Base-by-base conservation (phyloP, 2,797 vertebrate species). In the Paedocypris micromegethes region DNA sequence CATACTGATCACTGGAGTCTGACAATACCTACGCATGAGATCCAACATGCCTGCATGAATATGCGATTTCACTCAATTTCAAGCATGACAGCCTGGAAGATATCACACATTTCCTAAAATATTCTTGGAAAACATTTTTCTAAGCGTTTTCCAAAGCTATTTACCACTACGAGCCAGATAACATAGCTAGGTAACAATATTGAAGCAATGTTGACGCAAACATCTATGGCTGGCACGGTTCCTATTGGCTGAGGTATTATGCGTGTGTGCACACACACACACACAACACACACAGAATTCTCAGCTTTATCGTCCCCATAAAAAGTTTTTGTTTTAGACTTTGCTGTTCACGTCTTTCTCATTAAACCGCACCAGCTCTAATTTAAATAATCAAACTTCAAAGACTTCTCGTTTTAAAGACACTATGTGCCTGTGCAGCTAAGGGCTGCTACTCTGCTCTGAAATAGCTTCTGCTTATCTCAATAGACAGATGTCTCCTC, bases 11-110 rank as follows among this genome's bases (percentile, higher is more conserved):
- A 70, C 42, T 53, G 23, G 23, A 47, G 5, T 9, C 47, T 57
- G 45, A 49, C 58, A 64, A 65, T 54, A 44, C 68, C 43, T 47
- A 46, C 58, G 56, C 9, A 53, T 72, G 53, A 70, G 57, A 81
- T 83, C 78, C 78, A 72, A 77, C 75, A 76, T 85, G 84, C 86
- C 84, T 51, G 70, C 54, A 58, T 81, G 83, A 87, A 86, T 83
- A 74, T 84, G 80, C 48, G 80, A 88, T 86, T 85, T 86, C 78
- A 87, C 82, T 83, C 84, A 88, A 90, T 90, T 90, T 89, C 86
- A 90, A 85, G 87, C 86, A 81, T 85, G 85, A 78, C 77, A 83
- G 83, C 70, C 80, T 83, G 79, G 85, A 85, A 81, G 84, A 88
- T 81, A 23, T 82, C 80, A 70, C 77, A 81, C 76, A 78, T 86